Base-by-base conservation (phyloP, 2,113 vertebrate genomes). In the Semicossyphus pulcher region DNA sequence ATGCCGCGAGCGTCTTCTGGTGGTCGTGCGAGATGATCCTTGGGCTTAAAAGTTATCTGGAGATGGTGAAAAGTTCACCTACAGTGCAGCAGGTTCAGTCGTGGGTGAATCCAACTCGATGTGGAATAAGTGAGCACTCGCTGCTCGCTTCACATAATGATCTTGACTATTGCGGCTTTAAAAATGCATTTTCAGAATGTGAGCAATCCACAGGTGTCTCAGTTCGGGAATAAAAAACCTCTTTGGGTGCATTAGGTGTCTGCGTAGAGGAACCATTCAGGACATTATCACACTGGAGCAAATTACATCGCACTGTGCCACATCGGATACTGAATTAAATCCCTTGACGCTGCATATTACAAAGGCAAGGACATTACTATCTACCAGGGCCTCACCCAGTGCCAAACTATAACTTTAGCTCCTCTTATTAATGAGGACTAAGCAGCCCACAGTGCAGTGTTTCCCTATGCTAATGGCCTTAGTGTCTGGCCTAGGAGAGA, bases 401-500 rank as follows among this genome's bases (percentile, higher is more conserved):
- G 47, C 52, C 64, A 57, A 80, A 64, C 2, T 29, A 39, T 39
- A 65, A 32, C 57, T 47, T 18, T 66, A 72, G 26, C 64, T 76
- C 21, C 37, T 70, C 58, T 84, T 32, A 42, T 83, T 72, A 86
- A 70, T 65, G 56, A 58, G 58, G 59, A 58, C 63, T 75, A 71
- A 81, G 63, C 76, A 61, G 78, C 49, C 48, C 54, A 57, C 37
- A 34, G 25, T 48, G 57, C 72, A 42, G 18, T 84, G 77, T 82
- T 79, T 64, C 63, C 23, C 26, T 32, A 20, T 72, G 71, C 61
- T 86, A 83, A 86, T 84, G 58, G 8, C 53, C 42, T 59, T 45
- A 39, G 52, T 83, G 64, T 56, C 59, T 81, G 61, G 56, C 57
- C 56, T 26, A 36, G 39, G 64, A 78, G 45, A 62, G 53, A 81